These are phyloP conservation scores for Odontocolon sp. DNA, from an alignment of 2,888 invertebrate genomes.

Conservation along the genomic window DNA sequence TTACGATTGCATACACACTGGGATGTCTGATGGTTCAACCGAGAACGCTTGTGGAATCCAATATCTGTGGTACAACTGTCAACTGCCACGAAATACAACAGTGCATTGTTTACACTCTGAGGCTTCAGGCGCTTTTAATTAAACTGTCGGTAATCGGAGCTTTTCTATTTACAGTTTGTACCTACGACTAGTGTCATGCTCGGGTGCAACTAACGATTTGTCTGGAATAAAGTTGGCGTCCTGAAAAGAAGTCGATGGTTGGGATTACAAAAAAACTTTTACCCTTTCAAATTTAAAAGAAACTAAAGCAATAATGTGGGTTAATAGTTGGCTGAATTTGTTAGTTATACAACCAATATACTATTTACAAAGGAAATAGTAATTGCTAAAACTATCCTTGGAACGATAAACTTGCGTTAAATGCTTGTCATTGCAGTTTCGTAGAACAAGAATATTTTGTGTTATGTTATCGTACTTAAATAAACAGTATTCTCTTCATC, in stretches of 20 bases:
- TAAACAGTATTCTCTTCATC: constrained; percentile 14
- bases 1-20: constrained; percentile 11
- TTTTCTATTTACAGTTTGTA: constrained; percentile 19
- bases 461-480: neutral
- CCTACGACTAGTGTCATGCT: neutral
- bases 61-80: constrained; percentile 62
- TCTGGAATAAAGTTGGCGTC: constrained; percentile 8
- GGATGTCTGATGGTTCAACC: constrained; percentile 36
- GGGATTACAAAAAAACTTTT: constrained; percentile 7
- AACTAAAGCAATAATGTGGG: neutral
- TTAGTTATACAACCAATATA: too few relatives aligned
- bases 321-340: too few relatives aligned
- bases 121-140: constrained; percentile 71
- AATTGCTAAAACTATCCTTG: neutral
- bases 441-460: neutral
- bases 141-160: constrained; percentile 61
- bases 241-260: constrained; percentile 1
- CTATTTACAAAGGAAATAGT: too few relatives aligned
- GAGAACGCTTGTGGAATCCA: constrained; percentile 58
- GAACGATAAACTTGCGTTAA: neutral
- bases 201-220: neutral
- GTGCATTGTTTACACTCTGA: constrained; percentile 67
- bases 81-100: constrained; percentile 69
- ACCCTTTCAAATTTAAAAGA: neutral
- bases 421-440: neutral